Percentiles rank a stretch among this genome's conserved stretches.
These are phyloP conservation scores for Molothrus aeneus DNA, from an alignment of 2,797 vertebrate species.

Conservation along the genomic window DNA sequence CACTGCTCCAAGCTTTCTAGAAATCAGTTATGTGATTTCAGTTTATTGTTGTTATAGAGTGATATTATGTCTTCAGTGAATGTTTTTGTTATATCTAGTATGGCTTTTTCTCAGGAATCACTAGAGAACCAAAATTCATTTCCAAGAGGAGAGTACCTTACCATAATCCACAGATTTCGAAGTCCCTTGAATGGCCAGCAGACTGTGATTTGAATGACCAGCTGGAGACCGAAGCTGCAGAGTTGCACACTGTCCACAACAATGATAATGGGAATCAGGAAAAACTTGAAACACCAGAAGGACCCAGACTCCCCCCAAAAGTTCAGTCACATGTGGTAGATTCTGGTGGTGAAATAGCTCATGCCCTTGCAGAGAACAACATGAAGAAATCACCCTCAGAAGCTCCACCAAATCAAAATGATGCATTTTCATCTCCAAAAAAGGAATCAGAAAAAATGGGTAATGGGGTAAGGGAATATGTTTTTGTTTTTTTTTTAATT, in stretches of 20 bases:
- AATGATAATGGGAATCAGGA: conserved; percentile 58
- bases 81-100: neutral
- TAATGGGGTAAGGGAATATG: conserved; percentile 61
- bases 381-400: conserved; percentile 9
- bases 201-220: conserved; percentile 10
- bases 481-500: neutral
- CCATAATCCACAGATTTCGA: conserved; percentile 77
- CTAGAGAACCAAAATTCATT: conserved; percentile 83
- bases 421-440: neutral
- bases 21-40: neutral
- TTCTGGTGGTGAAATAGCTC: conserved; percentile 39
- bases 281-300: conserved; percentile 57
- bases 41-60: neutral
- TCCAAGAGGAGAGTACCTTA: conserved; percentile 83
- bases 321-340: conserved; percentile 44
- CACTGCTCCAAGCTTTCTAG: neutral
- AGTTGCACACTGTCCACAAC: conserved; percentile 13
- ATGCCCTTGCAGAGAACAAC: conserved; percentile 24
- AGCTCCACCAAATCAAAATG: neutral
- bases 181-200: conserved; percentile 80
- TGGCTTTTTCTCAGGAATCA: conserved; percentile 75
- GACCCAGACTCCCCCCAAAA: conserved; percentile 57
- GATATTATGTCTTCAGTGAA: neutral
- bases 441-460: conserved; percentile 36
- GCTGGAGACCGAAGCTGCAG: conserved; percentile 35